Conservation (phyloP, 2,113 vertebrate species). For the Lepus europaeus region DNA sequence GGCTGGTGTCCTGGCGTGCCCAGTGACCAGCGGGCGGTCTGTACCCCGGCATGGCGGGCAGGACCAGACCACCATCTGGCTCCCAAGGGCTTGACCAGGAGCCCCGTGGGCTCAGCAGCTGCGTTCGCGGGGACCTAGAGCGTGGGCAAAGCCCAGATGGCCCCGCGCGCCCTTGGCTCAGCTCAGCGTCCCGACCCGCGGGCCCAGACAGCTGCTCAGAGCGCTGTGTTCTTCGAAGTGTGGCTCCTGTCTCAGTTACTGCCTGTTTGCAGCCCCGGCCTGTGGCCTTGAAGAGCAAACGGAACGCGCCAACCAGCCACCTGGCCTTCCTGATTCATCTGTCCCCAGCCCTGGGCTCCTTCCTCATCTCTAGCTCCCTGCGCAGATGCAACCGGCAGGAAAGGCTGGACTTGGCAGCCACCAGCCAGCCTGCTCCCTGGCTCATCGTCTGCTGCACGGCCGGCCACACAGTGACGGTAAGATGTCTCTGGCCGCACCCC, state of each 20-base stretch:
- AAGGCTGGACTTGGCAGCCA: slow-evolving; percentile 89
- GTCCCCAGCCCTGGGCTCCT: slow-evolving; percentile 88
- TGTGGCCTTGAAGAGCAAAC: slow-evolving; percentile 92
- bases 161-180: slow-evolving; percentile 61
- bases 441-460: slow-evolving; percentile 89
- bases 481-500: background rate
- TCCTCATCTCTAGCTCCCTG: slow-evolving; percentile 87
- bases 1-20: rapidly evolving
- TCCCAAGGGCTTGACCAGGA: slow-evolving; percentile 88
- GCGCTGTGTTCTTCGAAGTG: slow-evolving; percentile 92
- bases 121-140: slow-evolving; percentile 88
- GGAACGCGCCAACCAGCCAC: slow-evolving; percentile 93
- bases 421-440: slow-evolving; percentile 87
- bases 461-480: slow-evolving; percentile 87
- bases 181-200: slow-evolving; percentile 86
- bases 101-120: slow-evolving; percentile 84
- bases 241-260: slow-evolving; percentile 90
- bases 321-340: slow-evolving; percentile 91
- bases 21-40: too few relatives aligned
- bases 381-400: slow-evolving; percentile 88
- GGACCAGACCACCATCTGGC: slow-evolving; percentile 90
- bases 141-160: slow-evolving; percentile 89
- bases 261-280: slow-evolving; percentile 30
- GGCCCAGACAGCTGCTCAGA: slow-evolving; percentile 87
- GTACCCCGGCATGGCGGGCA: background rate